These are phyloP conservation scores for Urocynchramus pylzowi DNA, from an alignment of 2,113 vertebrate species.

Conservation along the genomic window DNA sequence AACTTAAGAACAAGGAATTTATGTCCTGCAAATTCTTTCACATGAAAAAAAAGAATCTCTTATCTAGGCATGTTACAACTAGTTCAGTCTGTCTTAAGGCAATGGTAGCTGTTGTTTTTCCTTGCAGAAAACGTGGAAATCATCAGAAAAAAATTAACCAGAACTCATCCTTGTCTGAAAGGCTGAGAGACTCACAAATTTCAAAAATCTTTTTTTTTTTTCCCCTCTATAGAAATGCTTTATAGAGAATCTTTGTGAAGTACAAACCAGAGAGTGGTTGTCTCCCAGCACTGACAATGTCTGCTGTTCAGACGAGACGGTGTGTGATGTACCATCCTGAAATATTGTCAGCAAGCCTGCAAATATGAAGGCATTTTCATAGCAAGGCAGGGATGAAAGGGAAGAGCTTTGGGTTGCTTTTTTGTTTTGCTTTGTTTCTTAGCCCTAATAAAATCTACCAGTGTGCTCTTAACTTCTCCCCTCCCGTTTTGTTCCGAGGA, in stretches of 20 bases:
- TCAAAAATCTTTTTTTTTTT: background rate
- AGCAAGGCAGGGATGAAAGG: conserved; percentile 58
- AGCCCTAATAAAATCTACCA: conserved; percentile 28
- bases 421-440: conserved; percentile 52
- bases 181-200: conserved; percentile 26
- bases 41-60: background rate
- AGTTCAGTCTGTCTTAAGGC: conserved; percentile 48
- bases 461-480: conserved; percentile 30
- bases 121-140: conserved; percentile 34
- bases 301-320: conserved; percentile 53
- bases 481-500: background rate
- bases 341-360: conserved; percentile 63
- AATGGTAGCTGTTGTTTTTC: conserved; percentile 31
- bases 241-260: conserved; percentile 45
- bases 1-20: background rate
- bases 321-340: conserved; percentile 62
- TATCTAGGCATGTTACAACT: background rate
- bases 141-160: conserved; percentile 62
- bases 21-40: background rate
- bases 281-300: conserved; percentile 60
- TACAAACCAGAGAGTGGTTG: conserved; percentile 43
- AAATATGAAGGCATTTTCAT: conserved; percentile 59
- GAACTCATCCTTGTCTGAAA: conserved; percentile 32
- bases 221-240: background rate
- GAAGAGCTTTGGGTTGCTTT: conserved; percentile 47